Base-by-base conservation (phyloP, 2,113 vertebrate species). In the Xenopus tropicalis region DNA sequence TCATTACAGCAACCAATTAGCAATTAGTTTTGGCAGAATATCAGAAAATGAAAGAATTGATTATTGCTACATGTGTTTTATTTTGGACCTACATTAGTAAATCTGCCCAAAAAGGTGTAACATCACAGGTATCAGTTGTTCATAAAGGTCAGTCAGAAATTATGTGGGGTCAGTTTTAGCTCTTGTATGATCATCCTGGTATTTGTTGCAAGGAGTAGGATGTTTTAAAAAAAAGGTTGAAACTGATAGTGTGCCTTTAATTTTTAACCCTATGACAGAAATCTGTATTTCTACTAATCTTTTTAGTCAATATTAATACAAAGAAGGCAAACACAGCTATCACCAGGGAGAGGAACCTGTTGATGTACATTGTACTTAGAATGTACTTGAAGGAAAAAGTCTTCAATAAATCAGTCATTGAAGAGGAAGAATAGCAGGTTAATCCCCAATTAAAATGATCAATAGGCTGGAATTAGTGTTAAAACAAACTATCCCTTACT, bases 401-500 rank as follows among this genome's bases (percentile, higher is more conserved):
- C 85, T 86, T 83, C 81, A 82, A 78, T 48, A 62, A 77, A 80
- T 84, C 83, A 86, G 80, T 78, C 70, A 16, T 48, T 56, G 71
- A 78, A 73, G 83, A 79, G 85, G 79, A 72, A 69, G 63, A 66
- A 82, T 85, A 84, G 83, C 77, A 80, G 76, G 78, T 81, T 84
- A 85, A 87, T 83, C 79, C 75, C 78, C 80, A 80, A 79, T 85
- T 86, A 84, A 84, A 85, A 83, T 81, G 70, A 87, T 85, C 83
- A 81, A 79, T 82, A 71, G 43, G 77, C 78, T 21, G 57, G 79
- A 82, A 87, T 84, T 81, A 75, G 54, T 57, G 43, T 43, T 77
- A 80, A 83, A 11, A 54, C 65, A 19, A 52, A 52, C 21, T 17
- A 11, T 52, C n/a, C n/a, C 5, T 14, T 16, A 12, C 54, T 59